Percentiles rank a stretch among this genome's conserved stretches.
These are phyloP conservation scores for Heliconius cydno DNA, from an alignment of 2,888 invertebrate genomes.

Conservation along the genomic window DNA sequence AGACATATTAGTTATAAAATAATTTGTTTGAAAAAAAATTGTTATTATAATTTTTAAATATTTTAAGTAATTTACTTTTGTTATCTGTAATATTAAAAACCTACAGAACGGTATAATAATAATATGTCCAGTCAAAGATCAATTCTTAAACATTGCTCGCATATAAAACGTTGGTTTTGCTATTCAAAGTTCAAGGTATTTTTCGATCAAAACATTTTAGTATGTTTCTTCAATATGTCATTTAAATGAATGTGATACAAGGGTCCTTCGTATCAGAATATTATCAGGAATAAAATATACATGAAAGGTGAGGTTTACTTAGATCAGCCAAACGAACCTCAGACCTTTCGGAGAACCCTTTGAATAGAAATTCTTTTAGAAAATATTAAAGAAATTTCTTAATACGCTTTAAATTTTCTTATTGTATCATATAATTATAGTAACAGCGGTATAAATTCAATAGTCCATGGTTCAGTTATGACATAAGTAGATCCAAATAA, in stretches of 20 bases:
- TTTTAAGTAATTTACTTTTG: background rate
- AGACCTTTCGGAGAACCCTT: conserved; percentile 57
- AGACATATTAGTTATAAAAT: background rate
- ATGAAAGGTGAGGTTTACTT: conserved; percentile 75
- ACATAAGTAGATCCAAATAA: background rate
- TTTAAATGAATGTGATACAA: conserved; percentile 76
- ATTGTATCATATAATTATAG: background rate
- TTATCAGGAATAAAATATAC: conserved; percentile 78
- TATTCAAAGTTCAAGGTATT: conserved; percentile 62
- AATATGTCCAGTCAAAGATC: conserved; percentile 54
- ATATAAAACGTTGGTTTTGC: conserved; percentile 66
- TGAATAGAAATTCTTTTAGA: conserved; percentile 39
- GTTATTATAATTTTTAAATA: background rate
- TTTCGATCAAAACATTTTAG: conserved; percentile 66
- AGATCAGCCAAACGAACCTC: conserved; percentile 66
- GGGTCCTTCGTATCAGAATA: conserved; percentile 72
- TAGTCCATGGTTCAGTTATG: background rate
- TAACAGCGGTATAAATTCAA: background rate
- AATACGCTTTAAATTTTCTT: background rate
- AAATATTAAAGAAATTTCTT: conserved; percentile 27
- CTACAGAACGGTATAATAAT: background rate
- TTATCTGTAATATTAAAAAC: background rate
- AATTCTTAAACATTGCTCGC: conserved; percentile 67
- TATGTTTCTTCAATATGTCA: conserved; percentile 79
- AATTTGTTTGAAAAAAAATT: background rate